Evolutionary conservation across 2,797 vertebrate species (phyloP), one percentile per base, ranked within the genome.

Genomic region (Podarcis lilfordi): DNA sequence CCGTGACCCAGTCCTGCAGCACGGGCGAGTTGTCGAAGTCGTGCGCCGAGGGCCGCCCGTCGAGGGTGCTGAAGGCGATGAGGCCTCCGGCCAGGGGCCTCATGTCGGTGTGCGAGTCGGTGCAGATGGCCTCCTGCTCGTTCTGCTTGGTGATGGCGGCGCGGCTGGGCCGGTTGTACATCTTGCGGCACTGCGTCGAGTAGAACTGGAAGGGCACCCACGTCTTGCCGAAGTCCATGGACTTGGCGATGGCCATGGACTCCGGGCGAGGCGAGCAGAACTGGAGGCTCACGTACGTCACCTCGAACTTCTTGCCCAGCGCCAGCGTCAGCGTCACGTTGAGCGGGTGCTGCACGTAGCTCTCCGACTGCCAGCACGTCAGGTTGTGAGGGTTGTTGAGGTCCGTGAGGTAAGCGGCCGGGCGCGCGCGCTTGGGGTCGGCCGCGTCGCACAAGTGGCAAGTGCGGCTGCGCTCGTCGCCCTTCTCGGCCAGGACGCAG

Each of bases 301-400:
- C 99, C 96, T 99, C 99, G 92, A 99, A 99, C 96, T 98, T 99
- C 95, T 99, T 99, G 7, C 98, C 99, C n/a, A 99, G 96, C 25
- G 98, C 98, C 92, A 99, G 94, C 3, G 98, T 98, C 92, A 99
- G 98, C 43, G 99, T 99, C 93, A 99, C 98, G 93, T 99, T 99
- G 86, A 98, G 98, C 84, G 98, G 98, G 72, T 96, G 98, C 95
- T 99, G 99, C 91, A 97, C 94, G 97, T 98, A 99, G 97, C 98
- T 98, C 87, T 99, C 98, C 0, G 98, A 99, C 96, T 99, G 99
- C 99, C 99, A 99, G 96, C 99, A 99, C 71, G 99, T 99, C 95
- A 99, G 98, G 97, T 99, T 99, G 97, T 99, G 99, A 13, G 99
- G 99, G 95, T 99, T 99, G 98, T 99, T 99, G 92, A 99, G 98